Base-by-base conservation (phyloP, 2,888 invertebrate species). In the Achlya flavicornis region DNA sequence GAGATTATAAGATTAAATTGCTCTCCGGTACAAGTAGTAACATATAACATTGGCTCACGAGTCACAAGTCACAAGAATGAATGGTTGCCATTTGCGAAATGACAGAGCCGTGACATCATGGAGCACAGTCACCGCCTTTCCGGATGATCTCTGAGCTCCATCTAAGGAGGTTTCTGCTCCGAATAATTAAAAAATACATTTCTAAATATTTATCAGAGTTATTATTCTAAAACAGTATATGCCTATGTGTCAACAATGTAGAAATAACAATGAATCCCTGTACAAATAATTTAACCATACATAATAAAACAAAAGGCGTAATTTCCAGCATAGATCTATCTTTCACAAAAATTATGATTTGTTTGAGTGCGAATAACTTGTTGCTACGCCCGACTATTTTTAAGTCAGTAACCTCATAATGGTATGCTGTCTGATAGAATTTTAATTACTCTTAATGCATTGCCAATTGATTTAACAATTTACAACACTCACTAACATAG, bases 371-470 rank as follows among this genome's bases (percentile, higher is more conserved):
- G 72, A 73, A 62, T 67, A n/a, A 70, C 64, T 67, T 65, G 66
- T 68, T 70, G 65, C 69, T 64, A 70, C 64, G 69, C 57, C 69
- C 65, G 61, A 71, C 62, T 58, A 63, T 64, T 63, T 61, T 38
- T 77, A 76, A 70, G 66, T 71, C 66, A 68, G 64, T 76, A 79
- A 81, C 82, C 85, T 81, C 78, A 81, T 82, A 83, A 81, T 73
- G 74, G 75, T 75, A 78, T 73, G 72, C 73, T 74, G 74, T 53
- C 72, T 73, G 78, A 77, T 75, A 72, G 76, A 79, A 82, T 83
- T 76, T 76, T 79, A 78, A 80, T 82, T 73, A 74, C 53, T 53
- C 53, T 53, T 53, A 69, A 70, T 69, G 68, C 19, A 53, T 53
- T 53, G 53, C 53, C 53, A 53, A 53, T 53, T 53, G 53, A 53